Conservation (phyloP, 2,888 invertebrate genomes). For the Plagodis pulveraria region DNA sequence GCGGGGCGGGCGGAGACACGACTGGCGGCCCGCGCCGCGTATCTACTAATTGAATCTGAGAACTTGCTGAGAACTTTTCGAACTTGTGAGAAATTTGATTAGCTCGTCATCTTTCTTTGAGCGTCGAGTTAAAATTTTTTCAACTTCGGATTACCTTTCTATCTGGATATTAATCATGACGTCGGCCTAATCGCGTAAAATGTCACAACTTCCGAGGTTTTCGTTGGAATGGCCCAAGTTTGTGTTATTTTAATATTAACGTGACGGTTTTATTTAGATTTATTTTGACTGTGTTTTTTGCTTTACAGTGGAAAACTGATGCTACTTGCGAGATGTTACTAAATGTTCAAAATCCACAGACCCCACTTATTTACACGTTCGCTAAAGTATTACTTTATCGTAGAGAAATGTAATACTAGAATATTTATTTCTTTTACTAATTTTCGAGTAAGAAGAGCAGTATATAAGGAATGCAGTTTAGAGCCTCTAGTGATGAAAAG, state of each 20-base stretch:
- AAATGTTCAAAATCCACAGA: no score
- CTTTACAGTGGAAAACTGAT: background rate
- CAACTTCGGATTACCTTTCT: slow-evolving; percentile 51
- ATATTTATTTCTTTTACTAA: no score
- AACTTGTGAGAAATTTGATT: slow-evolving; percentile 76
- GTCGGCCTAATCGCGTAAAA: slow-evolving; percentile 43
- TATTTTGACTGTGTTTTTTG: slow-evolving; percentile 15
- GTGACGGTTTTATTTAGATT: slow-evolving; percentile 29
- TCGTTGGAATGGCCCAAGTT: slow-evolving; percentile 28
- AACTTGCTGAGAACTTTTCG: slow-evolving; percentile 70
- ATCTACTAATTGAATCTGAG: slow-evolving; percentile 80
- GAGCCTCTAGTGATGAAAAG: no score
- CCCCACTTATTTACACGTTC: no score
- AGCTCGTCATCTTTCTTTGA: slow-evolving; percentile 72
- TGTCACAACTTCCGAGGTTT: slow-evolving; percentile 41
- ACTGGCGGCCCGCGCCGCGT: slow-evolving; percentile 49
- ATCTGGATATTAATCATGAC: slow-evolving; percentile 49
- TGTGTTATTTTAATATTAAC: slow-evolving; percentile 29
- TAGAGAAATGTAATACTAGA: no score
- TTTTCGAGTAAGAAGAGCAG: no score
- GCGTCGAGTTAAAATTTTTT: slow-evolving; percentile 64
- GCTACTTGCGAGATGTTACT: no score
- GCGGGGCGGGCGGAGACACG: slow-evolving; percentile 31
- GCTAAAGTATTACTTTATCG: no score
- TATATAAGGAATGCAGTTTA: no score